Base-by-base conservation (phyloP, 2,888 invertebrate species). In the Troilus luridus region DNA sequence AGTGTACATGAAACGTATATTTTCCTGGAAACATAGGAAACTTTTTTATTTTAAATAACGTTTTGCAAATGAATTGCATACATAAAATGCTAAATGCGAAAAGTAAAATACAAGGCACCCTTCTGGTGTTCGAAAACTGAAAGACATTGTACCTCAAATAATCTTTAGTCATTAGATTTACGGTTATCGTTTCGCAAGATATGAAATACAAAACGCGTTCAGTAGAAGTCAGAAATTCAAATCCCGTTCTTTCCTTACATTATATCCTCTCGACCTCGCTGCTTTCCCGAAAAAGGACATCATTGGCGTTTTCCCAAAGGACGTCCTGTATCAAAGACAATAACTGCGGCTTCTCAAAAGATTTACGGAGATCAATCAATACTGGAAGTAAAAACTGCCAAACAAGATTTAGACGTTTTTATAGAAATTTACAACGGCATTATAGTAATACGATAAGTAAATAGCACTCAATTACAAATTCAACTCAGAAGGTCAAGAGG, bases 301-400 rank as follows among this genome's bases (percentile, higher is more conserved):
- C 41, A 77, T 77, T 77, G 72, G 72, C 27, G 41, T 41, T 41
- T 77, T 41, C 2, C 72, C 72, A 77, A 77, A 77, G 72, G 72
- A 77, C 41, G 27, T 77, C 72, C 72, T 77, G 72, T 77, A 19
- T 77, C 6, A 8, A 77, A 77, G 72, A 77, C 72, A 77, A 77
- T 77, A 77, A 41, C 72, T 24, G 27, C 72, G 72, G 72, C 72
- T 77, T 41, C 14, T 77, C 72, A 77, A 77, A 77, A 41, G 72
- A 9, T 19, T 41, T 41, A 3, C 72, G 41, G 19, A 77, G 72
- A 77, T 19, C 72, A 19, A 77, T 67, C 72, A 21, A 77, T 41
- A 27, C 19, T 21, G 17, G 17, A 41, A 77, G 27, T 77, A 77
- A 77, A 77, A 77, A 77, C 72, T 41, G 27, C 9, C 72, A 41